phyloP scores from a whole-genome alignment of 2,113 vertebrate genomes.

The Arothron firmamentum region DNA sequence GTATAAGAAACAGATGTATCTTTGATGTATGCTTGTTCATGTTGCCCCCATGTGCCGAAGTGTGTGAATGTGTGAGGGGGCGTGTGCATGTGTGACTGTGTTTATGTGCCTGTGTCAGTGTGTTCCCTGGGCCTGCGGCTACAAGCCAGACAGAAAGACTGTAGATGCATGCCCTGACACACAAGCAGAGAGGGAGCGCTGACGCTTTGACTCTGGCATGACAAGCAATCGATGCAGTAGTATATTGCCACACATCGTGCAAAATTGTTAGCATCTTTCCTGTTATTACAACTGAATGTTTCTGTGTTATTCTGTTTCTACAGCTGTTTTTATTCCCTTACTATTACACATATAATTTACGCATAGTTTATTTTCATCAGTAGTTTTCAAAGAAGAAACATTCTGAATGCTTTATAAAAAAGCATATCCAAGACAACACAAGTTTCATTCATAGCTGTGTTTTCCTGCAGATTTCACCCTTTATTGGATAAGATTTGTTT shows the following conservation, averaged over 20 bases:
- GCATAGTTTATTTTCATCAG: too few species aligned
- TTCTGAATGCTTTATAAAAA: too few species aligned
- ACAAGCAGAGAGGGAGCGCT: constrained; percentile 21
- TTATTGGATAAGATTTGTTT: background rate
- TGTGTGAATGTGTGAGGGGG: constrained; percentile 4
- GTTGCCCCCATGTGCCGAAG: constrained; percentile 26
- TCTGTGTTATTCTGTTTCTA: background rate
- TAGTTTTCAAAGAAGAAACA: too few species aligned
- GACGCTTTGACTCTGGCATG: constrained; percentile 16
- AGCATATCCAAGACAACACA: background rate
- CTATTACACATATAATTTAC: background rate
- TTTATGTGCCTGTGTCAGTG: constrained; percentile 12
- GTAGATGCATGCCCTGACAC: constrained; percentile 55
- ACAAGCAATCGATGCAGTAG: constrained; percentile 26
- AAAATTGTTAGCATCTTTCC: constrained; percentile 9
- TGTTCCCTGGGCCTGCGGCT: constrained; percentile 45
- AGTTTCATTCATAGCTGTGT: background rate
- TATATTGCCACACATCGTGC: constrained; percentile 1
- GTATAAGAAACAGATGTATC: constrained; percentile 67
- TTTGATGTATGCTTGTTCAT: constrained; percentile 60
- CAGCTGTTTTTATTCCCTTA: background rate
- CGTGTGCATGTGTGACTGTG: constrained; percentile 6
- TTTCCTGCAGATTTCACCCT: background rate
- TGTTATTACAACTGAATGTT: constrained; percentile 9
- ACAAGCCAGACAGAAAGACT: constrained; percentile 28